Conservation (phyloP, 2,113 vertebrate genomes). For the Oncorhynchus mykiss region DNA sequence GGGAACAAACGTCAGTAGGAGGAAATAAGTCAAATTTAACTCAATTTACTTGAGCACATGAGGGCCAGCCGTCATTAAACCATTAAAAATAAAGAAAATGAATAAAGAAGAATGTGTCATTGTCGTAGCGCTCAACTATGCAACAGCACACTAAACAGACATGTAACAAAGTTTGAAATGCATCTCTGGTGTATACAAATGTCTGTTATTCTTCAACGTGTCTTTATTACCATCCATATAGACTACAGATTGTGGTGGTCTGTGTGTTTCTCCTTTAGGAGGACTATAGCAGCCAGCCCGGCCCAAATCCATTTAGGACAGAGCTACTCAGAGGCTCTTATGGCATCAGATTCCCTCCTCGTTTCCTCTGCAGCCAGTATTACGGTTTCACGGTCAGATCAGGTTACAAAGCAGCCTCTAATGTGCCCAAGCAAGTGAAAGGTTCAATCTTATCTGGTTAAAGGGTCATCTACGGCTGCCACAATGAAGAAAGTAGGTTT, state of each 20-base stretch:
- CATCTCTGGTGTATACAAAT: not conserved
- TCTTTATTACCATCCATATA: not conserved
- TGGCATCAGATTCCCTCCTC: conserved; percentile 63
- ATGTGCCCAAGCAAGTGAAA: conserved; percentile 34
- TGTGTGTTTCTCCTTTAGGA: not conserved
- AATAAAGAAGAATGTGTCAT: not conserved
- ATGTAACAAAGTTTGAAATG: not conserved
- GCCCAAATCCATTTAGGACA: conserved; percentile 55
- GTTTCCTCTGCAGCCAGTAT: conserved; percentile 58
- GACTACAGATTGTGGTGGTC: not conserved
- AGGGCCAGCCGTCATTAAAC: too few relatives aligned
- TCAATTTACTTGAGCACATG: too few relatives aligned
- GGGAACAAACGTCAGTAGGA: not conserved
- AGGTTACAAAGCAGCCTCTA: conserved; percentile 58
- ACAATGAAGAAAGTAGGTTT: not conserved
- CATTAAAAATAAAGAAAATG: not conserved
- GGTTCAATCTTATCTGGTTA: conserved; percentile 45
- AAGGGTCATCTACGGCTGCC: conserved; percentile 21
- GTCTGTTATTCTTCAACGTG: not conserved
- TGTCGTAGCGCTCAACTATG: not conserved
- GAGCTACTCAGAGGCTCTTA: conserved; percentile 53
- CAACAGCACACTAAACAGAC: not conserved
- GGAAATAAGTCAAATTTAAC: not conserved
- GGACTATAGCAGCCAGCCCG: conserved; percentile 21
- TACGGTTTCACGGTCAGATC: conserved; percentile 62